phyloP scores from a whole-genome alignment of 1,140 invertebrate species.

The Ladona fulva region DNA sequence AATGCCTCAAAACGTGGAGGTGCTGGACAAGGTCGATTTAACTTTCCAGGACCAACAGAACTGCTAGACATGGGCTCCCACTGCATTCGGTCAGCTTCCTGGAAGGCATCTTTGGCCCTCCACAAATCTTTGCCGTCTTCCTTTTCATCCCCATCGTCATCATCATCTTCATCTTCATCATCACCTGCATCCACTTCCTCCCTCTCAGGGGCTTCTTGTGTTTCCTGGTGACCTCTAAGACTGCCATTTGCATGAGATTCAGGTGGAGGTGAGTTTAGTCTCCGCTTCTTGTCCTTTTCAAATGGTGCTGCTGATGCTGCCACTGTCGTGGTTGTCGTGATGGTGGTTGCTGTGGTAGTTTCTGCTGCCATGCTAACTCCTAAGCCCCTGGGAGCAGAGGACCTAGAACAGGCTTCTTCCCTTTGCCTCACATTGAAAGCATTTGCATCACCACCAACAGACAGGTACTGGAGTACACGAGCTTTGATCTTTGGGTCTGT shows the following conservation, averaged over 20 bases:
- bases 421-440: background rate
- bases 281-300: background rate
- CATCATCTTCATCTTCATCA: background rate
- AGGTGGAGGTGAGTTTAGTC: slow-evolving; percentile 16
- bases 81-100: slow-evolving; percentile 42
- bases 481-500: slow-evolving; percentile 77
- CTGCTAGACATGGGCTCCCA: slow-evolving; percentile 41
- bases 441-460: slow-evolving; percentile 34
- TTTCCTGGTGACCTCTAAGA: background rate
- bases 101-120: slow-evolving; percentile 28
- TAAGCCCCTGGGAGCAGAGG: slow-evolving; percentile 13
- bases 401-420: slow-evolving; percentile 18
- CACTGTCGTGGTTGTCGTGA: background rate
- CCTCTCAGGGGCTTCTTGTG: background rate
- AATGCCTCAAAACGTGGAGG: slow-evolving; percentile 72
- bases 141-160: background rate
- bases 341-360: background rate
- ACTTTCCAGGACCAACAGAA: slow-evolving; percentile 30
- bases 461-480: slow-evolving; percentile 62
- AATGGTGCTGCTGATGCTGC: background rate
- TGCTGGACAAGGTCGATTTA: slow-evolving; percentile 26
- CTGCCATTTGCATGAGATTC: slow-evolving; percentile 14
- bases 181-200: background rate
- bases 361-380: no score
- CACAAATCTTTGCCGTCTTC: background rate